Conservation (phyloP, 2,113 vertebrate species). For the Peromyscus polionotus region DNA sequence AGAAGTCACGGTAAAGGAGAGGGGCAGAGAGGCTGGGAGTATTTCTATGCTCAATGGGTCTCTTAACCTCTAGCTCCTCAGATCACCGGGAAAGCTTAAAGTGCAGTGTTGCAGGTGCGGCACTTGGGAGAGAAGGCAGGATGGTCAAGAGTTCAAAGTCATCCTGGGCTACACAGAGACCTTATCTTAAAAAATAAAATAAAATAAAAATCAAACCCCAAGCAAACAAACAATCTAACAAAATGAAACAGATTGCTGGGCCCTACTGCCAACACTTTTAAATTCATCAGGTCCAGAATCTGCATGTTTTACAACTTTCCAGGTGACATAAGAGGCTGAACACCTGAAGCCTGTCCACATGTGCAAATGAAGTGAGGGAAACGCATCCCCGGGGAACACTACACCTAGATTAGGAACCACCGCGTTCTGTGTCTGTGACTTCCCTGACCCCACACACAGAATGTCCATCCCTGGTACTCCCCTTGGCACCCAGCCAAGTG, state of each 20-base stretch:
- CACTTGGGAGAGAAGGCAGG: not conserved
- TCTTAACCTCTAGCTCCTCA: not conserved
- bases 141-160: not conserved
- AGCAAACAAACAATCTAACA: too few relatives aligned
- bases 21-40: not conserved
- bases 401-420: not conserved
- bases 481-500: not conserved
- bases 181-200: not conserved
- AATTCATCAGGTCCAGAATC: not conserved
- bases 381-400: not conserved
- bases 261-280: not conserved
- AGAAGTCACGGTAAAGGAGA: not conserved
- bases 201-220: too few relatives aligned
- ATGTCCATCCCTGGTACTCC: not conserved
- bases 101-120: not conserved
- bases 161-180: not conserved
- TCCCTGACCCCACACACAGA: not conserved
- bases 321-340: not conserved
- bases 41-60: not conserved
- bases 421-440: not conserved
- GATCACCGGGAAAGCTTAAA: slow-evolving; percentile 4
- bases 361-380: slow-evolving; percentile 16
- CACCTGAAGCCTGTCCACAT: not conserved
- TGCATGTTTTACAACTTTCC: slow-evolving; percentile 17
- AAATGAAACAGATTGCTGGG: not conserved